Evolutionary conservation across 2,888 invertebrate genomes (phyloP), one percentile per base, ranked within the genome.

Genomic region (Napeogenes inachia): DNA sequence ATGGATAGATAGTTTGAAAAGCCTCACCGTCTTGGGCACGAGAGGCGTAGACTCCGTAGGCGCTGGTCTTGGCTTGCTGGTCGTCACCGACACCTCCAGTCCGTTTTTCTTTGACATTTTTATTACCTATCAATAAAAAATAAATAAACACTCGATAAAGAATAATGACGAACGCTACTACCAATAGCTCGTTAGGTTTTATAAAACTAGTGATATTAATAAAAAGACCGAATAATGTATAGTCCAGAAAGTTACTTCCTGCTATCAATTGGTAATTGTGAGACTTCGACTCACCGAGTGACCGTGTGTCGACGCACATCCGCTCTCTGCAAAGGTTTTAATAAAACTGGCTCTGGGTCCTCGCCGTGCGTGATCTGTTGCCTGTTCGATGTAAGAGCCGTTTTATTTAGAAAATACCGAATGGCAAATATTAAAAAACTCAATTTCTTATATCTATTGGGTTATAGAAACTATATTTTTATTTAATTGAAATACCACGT

Each of bases 21-120:
- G 32, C 45, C 84, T 84, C 70, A 87, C 87, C 71, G 75, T 71
- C 69, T 81, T 83, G 4, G 73, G 65, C 3, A 88, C 78, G 2
- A 88, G 77, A 2, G 88, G 88, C 3, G 87, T 87, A 3, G 75
- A 78, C 70, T 88, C 88, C 8, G 82, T 73, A 4, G 72, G 67
- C 2, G 70, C 67, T n/a, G n/a, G n/a, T n/a, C n/a, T n/a, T n/a
- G n/a, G n/a, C 53, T 67, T 69, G 57, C 69, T 59, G 33, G 71
- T 66, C 46, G 75, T 65, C 54, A 71, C 71, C 4, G 64, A 13
- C 13, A 66, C 65, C 57, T 80, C 80, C 54, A 75, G 50, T 13
- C 64, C 72, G 64, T 71, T 80, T 67, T 84, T 85, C 70, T 84
- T 85, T 21, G 81, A 75, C 85, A 86, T 87, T 59, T 71, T 77